Base-by-base conservation (phyloP, 2,797 vertebrate species). In the Eutrigla gurnardus region DNA sequence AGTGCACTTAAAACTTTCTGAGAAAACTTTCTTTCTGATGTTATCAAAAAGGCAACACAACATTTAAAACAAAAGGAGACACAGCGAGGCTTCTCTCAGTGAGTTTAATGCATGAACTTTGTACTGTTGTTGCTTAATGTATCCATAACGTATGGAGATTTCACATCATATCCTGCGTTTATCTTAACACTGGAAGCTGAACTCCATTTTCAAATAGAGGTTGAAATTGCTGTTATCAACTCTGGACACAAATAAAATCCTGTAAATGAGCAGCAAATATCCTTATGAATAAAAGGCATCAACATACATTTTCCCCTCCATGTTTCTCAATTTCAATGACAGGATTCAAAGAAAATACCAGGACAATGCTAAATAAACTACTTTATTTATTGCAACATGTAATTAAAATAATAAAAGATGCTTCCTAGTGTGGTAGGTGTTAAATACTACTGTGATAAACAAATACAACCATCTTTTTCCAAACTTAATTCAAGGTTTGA, bases 1-100 rank as follows among this genome's bases (percentile, higher is more conserved):
- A 81, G 75, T 77, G 54, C 61, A 79, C 39, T 73, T 67, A 39
- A 64, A 15, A 10, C 37, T 55, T 2, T 1, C 1, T 32, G 25
- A 53, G 32, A 33, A 25, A 18, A 47, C 11, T 42, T 59, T 59
- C 0, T 57, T 70, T 37, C 5, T 47, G 12, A 35, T 74, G 4
- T 60, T 61, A 52, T 4, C 7, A 12, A 59, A 47, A 69, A 46
- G n/a, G 12, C 12, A 36, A n/a, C 3, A 18, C 33, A n/a, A 10
- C 5, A 49, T 59, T 43, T 17, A 6, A 43, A 57, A 42, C 17
- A 59, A 43, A 39, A 42, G 17, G 37, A 25, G 1, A 43, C 18
- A 36, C 15, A 59, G 36, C 55, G 36, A 43, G 39, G 32, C 12
- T 5, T 43, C 10, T 5, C 2, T 42, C 53, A 5, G 2, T 11